Evolutionary conservation across 2,888 invertebrate genomes (phyloP).

Genomic region (Mythimna impura): DNA sequence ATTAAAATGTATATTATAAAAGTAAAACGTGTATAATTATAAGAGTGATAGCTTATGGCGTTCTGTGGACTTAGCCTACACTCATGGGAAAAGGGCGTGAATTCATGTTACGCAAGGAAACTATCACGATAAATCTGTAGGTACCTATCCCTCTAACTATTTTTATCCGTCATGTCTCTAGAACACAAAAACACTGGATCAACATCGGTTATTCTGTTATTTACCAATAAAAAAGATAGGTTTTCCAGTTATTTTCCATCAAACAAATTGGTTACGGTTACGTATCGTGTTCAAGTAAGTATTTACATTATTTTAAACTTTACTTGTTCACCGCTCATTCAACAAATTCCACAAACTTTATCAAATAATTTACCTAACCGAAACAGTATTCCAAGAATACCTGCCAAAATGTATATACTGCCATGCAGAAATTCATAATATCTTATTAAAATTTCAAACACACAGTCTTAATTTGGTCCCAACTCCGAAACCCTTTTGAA

Average conservation of each 20-base stretch:
- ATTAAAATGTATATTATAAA: too few species aligned
- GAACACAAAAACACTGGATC: too few species aligned
- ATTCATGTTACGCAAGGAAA: too few species aligned
- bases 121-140: too few species aligned
- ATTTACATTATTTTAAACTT: conserved; percentile 3
- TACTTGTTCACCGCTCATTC: not conserved
- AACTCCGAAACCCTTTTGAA: conserved; percentile 58
- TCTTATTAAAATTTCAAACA: conserved; percentile 62
- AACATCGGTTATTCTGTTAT: too few species aligned
- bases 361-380: conserved; percentile 16
- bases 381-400: conserved; percentile 38
- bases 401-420: conserved; percentile 32
- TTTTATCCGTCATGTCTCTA: too few species aligned
- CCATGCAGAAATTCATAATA: conserved; percentile 53
- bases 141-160: too few species aligned
- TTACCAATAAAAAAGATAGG: too few species aligned
- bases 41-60: too few species aligned
- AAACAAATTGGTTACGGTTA: not conserved
- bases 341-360: conserved; percentile 4
- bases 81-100: too few species aligned
- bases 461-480: conserved; percentile 57
- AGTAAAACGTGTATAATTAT: too few species aligned
- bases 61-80: too few species aligned
- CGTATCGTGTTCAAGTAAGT: not conserved
- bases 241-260: not conserved